These are phyloP conservation scores for Coelinius sp. DNA, from an alignment of 2,888 invertebrate genomes.

Conservation along the genomic window DNA sequence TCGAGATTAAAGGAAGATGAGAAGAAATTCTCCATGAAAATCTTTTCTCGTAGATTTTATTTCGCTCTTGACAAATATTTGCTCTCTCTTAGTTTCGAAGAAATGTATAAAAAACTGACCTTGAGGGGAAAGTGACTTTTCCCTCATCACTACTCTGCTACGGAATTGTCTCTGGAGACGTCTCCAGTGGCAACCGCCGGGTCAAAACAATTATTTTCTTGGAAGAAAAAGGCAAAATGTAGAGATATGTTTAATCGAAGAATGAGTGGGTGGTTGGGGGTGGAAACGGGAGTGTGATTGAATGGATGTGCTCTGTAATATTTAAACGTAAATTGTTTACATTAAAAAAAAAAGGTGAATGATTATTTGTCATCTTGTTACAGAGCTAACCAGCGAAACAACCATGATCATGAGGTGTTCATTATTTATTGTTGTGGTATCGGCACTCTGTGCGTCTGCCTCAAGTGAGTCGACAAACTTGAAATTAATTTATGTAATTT, in stretches of 20 bases:
- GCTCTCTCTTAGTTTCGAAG: too few relatives aligned
- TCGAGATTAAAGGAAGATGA: too few relatives aligned
- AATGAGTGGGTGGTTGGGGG: neutral
- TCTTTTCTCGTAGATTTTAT: too few relatives aligned
- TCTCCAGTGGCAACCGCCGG: slow-evolving; percentile 55
- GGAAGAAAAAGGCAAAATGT: neutral
- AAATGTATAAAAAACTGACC: too few relatives aligned
- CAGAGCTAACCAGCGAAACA: slow-evolving; percentile 46
- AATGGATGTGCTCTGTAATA: neutral
- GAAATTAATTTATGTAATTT: neutral
- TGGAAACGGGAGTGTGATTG: neutral
- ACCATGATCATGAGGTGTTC: slow-evolving; percentile 56
- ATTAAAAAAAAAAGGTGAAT: neutral
- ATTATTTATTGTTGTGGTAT: slow-evolving; percentile 55
- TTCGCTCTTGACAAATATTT: too few relatives aligned
- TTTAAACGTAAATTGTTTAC: neutral
- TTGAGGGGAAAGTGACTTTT: too few relatives aligned
- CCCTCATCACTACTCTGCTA: neutral
- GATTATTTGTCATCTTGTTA: slow-evolving; percentile 32
- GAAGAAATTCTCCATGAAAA: too few relatives aligned
- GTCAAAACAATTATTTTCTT: slow-evolving; percentile 43
- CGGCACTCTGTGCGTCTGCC: slow-evolving; percentile 59
- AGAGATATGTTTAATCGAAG: slow-evolving; percentile 42
- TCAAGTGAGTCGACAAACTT: slow-evolving; percentile 58
- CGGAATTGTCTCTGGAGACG: slow-evolving; percentile 55